Conservation (phyloP, 2,797 vertebrate species). For the Merluccius polli region DNA sequence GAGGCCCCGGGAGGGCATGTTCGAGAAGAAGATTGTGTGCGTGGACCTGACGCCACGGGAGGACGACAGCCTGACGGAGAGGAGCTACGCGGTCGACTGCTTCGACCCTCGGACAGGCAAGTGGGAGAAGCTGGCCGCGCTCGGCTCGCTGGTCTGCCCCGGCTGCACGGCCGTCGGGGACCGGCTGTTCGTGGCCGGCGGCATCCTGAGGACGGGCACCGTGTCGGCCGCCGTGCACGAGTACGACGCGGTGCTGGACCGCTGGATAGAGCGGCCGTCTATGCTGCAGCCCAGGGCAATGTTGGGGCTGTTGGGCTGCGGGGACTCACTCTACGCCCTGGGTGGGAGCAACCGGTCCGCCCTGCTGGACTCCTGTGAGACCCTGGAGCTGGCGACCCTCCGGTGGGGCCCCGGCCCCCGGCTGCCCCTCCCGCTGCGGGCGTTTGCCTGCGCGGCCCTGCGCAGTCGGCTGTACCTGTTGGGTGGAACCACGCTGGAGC, state of each 20-base stretch:
- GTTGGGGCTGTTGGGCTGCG: conserved; percentile 76
- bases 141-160: conserved; percentile 75
- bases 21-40: conserved; percentile 80
- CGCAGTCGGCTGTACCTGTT: conserved; percentile 76
- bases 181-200: conserved; percentile 77
- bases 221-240: conserved; percentile 76
- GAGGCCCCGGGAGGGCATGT: conserved; percentile 80
- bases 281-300: conserved; percentile 76
- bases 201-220: conserved; percentile 72
- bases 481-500: conserved; percentile 75
- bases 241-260: conserved; percentile 73
- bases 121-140: conserved; percentile 78
- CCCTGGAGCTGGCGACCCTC: conserved; percentile 65
- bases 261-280: conserved; percentile 71
- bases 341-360: conserved; percentile 76
- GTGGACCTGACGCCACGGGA: conserved; percentile 77
- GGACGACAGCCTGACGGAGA: conserved; percentile 59
- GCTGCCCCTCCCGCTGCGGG: conserved; percentile 73
- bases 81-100: conserved; percentile 75
- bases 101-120: conserved; percentile 78
- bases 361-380: conserved; percentile 76
- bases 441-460: conserved; percentile 72
- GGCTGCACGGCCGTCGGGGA: conserved; percentile 75
- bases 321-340: conserved; percentile 72
- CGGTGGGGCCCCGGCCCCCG: conserved; percentile 64